Evolutionary conservation across 2,113 vertebrate genomes (phyloP).

Genomic region (Pseudopipra pipra): DNA sequence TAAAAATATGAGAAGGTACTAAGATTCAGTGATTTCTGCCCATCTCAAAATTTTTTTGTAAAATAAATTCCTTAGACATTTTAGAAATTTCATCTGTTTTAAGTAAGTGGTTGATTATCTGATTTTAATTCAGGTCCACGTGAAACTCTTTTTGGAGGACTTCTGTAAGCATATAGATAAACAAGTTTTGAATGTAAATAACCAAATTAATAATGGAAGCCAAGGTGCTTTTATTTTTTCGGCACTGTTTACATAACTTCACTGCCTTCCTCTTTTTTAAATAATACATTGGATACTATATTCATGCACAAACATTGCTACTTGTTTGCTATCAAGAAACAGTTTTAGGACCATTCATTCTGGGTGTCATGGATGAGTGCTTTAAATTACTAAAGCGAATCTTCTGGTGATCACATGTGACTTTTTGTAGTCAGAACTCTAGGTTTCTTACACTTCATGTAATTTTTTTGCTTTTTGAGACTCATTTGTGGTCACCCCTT

Average conservation of each 20-base stretch:
- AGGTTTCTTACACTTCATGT: not conserved
- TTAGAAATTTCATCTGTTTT: not conserved
- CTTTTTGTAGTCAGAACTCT: not conserved
- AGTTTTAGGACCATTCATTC: not conserved
- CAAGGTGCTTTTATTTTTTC: not conserved
- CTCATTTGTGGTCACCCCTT: not conserved
- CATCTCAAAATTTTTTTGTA: not conserved
- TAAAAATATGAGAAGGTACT: not conserved
- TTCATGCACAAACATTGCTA: not conserved
- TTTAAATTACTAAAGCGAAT: not conserved
- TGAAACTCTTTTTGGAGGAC: not conserved
- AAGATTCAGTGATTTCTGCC: not conserved
- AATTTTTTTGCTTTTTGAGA: not conserved
- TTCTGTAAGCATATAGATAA: not conserved
- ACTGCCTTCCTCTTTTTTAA: not conserved
- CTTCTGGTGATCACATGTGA: not conserved
- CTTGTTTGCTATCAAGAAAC: not conserved
- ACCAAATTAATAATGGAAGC: not conserved
- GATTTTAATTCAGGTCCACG: not conserved
- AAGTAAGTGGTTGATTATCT: not conserved
- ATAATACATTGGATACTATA: not conserved
- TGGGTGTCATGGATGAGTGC: not conserved
- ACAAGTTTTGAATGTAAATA: not conserved
- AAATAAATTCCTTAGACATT: not conserved
- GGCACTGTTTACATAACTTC: not conserved